Evolutionary conservation across 2,888 invertebrate genomes (phyloP), one percentile per base, ranked within the genome.

Genomic region (Volucella inanis): DNA sequence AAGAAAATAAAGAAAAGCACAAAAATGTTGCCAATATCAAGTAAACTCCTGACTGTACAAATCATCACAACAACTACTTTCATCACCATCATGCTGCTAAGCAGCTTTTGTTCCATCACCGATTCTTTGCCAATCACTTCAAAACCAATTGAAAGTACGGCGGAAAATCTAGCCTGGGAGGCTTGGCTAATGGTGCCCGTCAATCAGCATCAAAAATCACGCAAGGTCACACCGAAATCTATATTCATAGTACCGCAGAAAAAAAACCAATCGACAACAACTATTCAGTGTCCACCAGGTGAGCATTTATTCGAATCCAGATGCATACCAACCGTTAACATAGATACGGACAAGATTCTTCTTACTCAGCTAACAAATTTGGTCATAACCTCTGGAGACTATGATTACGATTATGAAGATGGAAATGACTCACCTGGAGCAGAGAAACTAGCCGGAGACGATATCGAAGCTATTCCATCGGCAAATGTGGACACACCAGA

Each of bases 201-300:
- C 14, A 89, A 90, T 52, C 89, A 90, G 76, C 88, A 89, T 22
- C 90, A 90, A 57, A 91, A 91, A 88, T 89, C 90, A 67, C 90
- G 91, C 62, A 92, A 91, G 88, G 91, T 92, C 55, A 92, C 91
- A 64, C 91, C 92, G 68, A 92, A 92, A 83, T 92, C 92, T 43
- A 92, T 92, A 88, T 92, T 92, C 84, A 90, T 91, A 10, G 87
- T 92, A 12, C 92, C 92, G 70, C 89, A 89, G 65, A 86, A 82
- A 45, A 78, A 47, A 9, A 86, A 86, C 45, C 81, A 85, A 31
- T 31, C 31, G n/a, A 38, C 74, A 0, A 1, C 64, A 14, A 10
- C 52, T 0, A 15, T 54, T 6, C 64, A 57, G 0, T 85, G 85
- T 59, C 91, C 91, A 49, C 89, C 89, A n/a, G 91, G 90, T 0